A percentile compares a stretch with the other conserved stretches of the same genome.
These are phyloP conservation scores for Danio rerio DNA, from an alignment of 2,113 vertebrate species.

Conservation along the genomic window DNA sequence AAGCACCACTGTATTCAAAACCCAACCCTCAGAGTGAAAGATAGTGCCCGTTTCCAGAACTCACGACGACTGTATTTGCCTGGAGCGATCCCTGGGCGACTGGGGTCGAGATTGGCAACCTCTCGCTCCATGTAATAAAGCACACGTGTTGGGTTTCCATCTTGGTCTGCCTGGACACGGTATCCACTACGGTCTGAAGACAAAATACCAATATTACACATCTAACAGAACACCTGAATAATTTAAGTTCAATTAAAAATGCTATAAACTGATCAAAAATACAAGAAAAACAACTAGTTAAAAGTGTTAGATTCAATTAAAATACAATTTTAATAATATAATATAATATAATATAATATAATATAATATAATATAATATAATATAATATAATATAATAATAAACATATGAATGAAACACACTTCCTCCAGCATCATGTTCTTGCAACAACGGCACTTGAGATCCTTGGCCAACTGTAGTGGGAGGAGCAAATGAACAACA, in stretches of 20 bases:
- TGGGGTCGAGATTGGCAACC: conserved; percentile 86
- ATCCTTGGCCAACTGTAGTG: conserved; percentile 82
- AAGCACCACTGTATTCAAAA: background rate
- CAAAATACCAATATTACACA: too few relatives aligned
- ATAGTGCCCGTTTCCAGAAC: conserved; percentile 53
- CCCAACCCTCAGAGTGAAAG: background rate
- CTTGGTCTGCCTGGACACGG: conserved; percentile 87
- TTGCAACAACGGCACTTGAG: conserved; percentile 85
- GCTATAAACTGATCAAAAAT: too few relatives aligned
- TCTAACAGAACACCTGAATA: too few relatives aligned
- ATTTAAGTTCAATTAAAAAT: too few relatives aligned
- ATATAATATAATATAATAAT: too few relatives aligned
- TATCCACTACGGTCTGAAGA: conserved; percentile 85
- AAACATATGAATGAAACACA: background rate
- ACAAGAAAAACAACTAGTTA: background rate
- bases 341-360: background rate
- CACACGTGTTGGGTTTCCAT: conserved; percentile 87
- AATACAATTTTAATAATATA: background rate
- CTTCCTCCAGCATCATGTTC: conserved; percentile 74
- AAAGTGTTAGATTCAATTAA: too few relatives aligned
- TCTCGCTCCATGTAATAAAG: conserved; percentile 92
- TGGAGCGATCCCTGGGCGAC: conserved; percentile 71
- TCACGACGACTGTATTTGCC: conserved; percentile 80
- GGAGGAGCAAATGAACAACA: conserved; percentile 1
- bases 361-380: background rate